phyloP scores from a whole-genome alignment of 2,113 vertebrate species.

The Xenopus tropicalis region UCB_Xtro_10.0 CM004443.2:162643501-162644000 shows the following conservation, averaged over 20 bases:
- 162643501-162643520: slow-evolving; percentile 52
- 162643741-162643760: background rate
- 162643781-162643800: no score
- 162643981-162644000: no score
- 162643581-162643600: slow-evolving; percentile 50
- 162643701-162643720: background rate
- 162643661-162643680: slow-evolving; percentile 49
- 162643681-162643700: background rate
- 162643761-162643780: no score
- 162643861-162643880: no score
- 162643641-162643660: slow-evolving; percentile 35
- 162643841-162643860: no score
- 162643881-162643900: no score
- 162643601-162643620: slow-evolving; percentile 47
- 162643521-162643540: slow-evolving; percentile 47
- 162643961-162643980: no score
- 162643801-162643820: no score
- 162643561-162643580: slow-evolving; percentile 59
- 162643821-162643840: no score
- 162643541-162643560: slow-evolving; percentile 52
- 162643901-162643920: no score
- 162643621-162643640: slow-evolving; percentile 50
- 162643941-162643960: no score
- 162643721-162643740: background rate
- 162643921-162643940: no score